Conservation (phyloP, 2,113 vertebrate genomes). For the Ivindomyrus marchei region DNA sequence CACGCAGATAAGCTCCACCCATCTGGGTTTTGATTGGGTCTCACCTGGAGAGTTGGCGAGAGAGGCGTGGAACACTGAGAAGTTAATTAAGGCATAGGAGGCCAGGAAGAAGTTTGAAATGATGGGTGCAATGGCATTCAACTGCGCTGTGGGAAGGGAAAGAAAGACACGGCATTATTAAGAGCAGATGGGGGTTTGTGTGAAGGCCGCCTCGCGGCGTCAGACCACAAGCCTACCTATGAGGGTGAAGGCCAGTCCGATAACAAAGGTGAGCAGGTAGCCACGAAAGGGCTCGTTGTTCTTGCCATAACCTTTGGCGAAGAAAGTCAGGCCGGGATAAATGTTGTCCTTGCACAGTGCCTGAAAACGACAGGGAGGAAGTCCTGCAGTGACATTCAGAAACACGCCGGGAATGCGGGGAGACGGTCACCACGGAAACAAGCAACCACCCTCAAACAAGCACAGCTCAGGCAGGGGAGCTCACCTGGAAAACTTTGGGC, state of each 20-base stretch:
- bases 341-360: slow-evolving; percentile 97
- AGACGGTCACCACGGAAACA: neutral
- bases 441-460: neutral
- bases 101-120: slow-evolving; percentile 99
- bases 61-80: slow-evolving; percentile 95
- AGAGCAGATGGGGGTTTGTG: neutral
- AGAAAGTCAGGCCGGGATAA: slow-evolving; percentile 85
- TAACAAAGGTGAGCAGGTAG: slow-evolving; percentile 89
- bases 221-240: slow-evolving; percentile 70
- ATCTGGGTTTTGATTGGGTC: slow-evolving; percentile 4
- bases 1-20: neutral
- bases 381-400: neutral
- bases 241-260: slow-evolving; percentile 92
- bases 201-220: neutral
- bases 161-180: neutral
- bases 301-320: slow-evolving; percentile 94
- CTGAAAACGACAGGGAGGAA: slow-evolving; percentile 49
- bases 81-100: slow-evolving; percentile 97
- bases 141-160: slow-evolving; percentile 67
- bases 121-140: slow-evolving; percentile 94
- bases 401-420: neutral
- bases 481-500: slow-evolving; percentile 96
- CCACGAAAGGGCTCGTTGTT: slow-evolving; percentile 96
- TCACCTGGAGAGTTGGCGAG: slow-evolving; percentile 97
- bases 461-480: neutral